Base-by-base conservation (phyloP, 1,140 invertebrate genomes). In the Megalonaias nervosa region DNA sequence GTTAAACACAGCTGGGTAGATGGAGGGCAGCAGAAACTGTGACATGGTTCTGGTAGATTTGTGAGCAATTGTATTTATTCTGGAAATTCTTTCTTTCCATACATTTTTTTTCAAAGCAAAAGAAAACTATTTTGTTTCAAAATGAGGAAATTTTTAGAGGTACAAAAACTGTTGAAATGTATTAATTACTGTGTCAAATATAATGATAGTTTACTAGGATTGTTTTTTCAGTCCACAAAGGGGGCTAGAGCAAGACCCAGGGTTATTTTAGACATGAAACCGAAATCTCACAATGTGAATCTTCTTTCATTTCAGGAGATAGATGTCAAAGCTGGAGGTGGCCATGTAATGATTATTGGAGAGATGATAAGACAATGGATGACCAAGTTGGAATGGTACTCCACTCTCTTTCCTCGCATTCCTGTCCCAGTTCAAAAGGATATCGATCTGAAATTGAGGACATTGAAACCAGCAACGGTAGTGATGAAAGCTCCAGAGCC, bases 361-460 rank as follows among this genome's bases (percentile, higher is more conserved):
- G 95, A 97, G 84, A 95, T 99, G 92, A 92, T 97, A 1, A 94
- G 97, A 65, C 96, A 97, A 87, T 98, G 98, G 93, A 92, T 99
- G 21, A 95, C 96, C 48, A 99, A 99, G 90, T 91, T 99, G 64
- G 98, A 99, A 86, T 92, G 91, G 91, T 99, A 98, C 92, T 97
- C 96, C 5, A 99, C 98, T 12, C 92, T 99, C 17, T 99, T 99
- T 90, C 99, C 99, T 1, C 93, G 99, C 80, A 99, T 99, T 91
- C 98, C 99, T n/a, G 98, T 99, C 58, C 98, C 98, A 19, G 98
- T 99, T 84, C 97, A 99, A 91, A 97, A 94, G 86, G 82, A 85
- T 67, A 82, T 91, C 15, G 87, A 89, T 66, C 72, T 82, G 21
- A 88, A 90, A 66, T 58, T 90, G 73, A 84, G 85, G 71, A 77